These are phyloP conservation scores for Sapajus apella DNA, from an alignment of 2,113 vertebrate genomes.

Conservation along the genomic window DNA sequence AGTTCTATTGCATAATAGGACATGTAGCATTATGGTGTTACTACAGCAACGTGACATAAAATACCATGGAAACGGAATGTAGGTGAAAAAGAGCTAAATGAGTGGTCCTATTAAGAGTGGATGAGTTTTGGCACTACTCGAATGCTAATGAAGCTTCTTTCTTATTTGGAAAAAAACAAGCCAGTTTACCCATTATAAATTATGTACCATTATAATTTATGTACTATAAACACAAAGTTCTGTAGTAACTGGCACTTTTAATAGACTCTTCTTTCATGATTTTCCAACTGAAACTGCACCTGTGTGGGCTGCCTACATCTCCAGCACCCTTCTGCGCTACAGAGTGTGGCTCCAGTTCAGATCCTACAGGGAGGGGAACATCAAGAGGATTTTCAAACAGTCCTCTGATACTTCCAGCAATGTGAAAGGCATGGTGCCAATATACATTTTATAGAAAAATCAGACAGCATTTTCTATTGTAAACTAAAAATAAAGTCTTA, in stretches of 20 bases:
- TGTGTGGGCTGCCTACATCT: background rate
- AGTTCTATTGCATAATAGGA: too few relatives aligned
- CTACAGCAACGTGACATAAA: too few relatives aligned
- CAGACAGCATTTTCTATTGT: background rate
- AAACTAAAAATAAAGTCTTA: too few relatives aligned
- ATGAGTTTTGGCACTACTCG: background rate
- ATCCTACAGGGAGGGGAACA: background rate
- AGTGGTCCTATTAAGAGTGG: background rate
- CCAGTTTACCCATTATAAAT: background rate
- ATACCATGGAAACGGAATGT: background rate
- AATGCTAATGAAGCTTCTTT: background rate
- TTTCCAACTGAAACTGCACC: background rate
- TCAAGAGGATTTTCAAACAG: background rate
- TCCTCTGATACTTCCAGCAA: background rate
- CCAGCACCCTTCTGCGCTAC: background rate
- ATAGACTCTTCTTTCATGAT: background rate
- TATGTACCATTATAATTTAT: background rate
- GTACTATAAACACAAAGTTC: background rate
- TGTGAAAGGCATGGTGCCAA: background rate
- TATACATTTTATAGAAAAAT: background rate
- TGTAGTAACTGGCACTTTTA: background rate
- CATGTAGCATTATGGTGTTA: too few relatives aligned
- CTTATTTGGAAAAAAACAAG: background rate
- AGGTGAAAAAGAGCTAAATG: background rate
- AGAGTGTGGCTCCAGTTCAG: background rate